These are phyloP conservation scores for Choristoneura rosaceana DNA, from an alignment of 2,888 invertebrate genomes.

Conservation along the genomic window DNA sequence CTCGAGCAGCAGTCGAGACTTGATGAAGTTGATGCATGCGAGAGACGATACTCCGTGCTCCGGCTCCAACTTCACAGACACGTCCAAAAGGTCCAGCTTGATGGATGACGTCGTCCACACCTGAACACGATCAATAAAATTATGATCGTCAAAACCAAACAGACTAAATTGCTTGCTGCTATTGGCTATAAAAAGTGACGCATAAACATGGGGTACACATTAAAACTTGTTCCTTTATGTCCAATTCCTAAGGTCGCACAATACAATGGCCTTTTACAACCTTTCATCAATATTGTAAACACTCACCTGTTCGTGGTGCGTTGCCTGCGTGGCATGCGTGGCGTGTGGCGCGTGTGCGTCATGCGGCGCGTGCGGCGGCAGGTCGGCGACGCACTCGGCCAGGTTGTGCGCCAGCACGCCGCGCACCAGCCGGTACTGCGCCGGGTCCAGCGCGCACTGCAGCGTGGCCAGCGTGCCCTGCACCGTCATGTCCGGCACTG, in stretches of 20 bases:
- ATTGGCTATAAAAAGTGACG: too few species aligned
- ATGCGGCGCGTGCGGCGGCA: conserved; percentile 51
- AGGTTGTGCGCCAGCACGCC: conserved; percentile 96
- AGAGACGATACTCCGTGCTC: conserved; percentile 86
- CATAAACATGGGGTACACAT: too few species aligned
- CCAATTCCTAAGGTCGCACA: too few species aligned
- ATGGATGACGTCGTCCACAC: conserved; percentile 93
- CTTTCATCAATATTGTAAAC: too few species aligned
- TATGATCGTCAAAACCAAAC: too few species aligned
- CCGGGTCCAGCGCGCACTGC: conserved; percentile 91
- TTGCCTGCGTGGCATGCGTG: conserved; percentile 30
- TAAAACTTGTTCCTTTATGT: too few species aligned
- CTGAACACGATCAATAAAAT: conserved; percentile 50
- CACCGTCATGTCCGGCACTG: conserved; percentile 93
- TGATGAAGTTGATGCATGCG: conserved; percentile 96
- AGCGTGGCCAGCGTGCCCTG: conserved; percentile 94
- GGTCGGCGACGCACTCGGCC: conserved; percentile 88
- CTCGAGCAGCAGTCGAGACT: conserved; percentile 94
- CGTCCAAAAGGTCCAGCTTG: conserved; percentile 93
- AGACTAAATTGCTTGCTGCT: too few species aligned
- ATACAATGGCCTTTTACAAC: too few species aligned
- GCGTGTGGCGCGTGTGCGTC: conserved; percentile 39
- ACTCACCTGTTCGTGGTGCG: conserved; percentile 38
- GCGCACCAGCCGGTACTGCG: conserved; percentile 94
- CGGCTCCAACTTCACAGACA: conserved; percentile 90